phyloP scores from a whole-genome alignment of 2,113 vertebrate genomes.

The Mastomys natalensis region DNA sequence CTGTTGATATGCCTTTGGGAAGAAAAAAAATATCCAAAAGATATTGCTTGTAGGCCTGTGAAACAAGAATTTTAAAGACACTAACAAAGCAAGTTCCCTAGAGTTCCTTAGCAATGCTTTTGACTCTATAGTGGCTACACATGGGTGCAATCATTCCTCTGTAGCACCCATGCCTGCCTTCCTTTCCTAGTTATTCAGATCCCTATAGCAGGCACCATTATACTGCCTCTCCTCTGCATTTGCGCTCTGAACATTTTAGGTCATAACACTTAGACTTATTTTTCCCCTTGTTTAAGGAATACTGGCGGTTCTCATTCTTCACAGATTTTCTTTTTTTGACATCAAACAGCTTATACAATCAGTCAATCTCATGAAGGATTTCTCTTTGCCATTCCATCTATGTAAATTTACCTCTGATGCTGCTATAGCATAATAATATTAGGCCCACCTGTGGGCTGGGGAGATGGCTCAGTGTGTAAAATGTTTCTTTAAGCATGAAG shows the following conservation, averaged over 20 bases:
- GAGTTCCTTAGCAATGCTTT: neutral
- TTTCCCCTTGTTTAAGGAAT: constrained; percentile 1
- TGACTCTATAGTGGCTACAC: neutral
- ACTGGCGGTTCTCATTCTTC: neutral
- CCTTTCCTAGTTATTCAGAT: neutral
- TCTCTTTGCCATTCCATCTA: neutral
- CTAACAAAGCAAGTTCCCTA: neutral
- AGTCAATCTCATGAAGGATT: neutral
- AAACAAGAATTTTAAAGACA: neutral
- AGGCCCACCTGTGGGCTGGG: neutral
- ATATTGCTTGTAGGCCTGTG: neutral
- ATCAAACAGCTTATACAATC: neutral
- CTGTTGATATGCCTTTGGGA: neutral
- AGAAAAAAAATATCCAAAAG: neutral
- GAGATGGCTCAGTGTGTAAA: neutral
- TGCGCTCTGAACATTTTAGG: neutral
- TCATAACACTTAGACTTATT: neutral
- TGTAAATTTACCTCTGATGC: neutral
- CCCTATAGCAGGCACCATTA: no score
- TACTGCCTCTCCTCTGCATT: neutral
- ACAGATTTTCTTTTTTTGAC: neutral
- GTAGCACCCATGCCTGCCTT: neutral
- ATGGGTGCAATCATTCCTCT: neutral
- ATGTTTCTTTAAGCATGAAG: neutral
- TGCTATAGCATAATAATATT: neutral